Conservation (phyloP, 2,113 vertebrate species). For the Chaetodon trifascialis region DNA sequence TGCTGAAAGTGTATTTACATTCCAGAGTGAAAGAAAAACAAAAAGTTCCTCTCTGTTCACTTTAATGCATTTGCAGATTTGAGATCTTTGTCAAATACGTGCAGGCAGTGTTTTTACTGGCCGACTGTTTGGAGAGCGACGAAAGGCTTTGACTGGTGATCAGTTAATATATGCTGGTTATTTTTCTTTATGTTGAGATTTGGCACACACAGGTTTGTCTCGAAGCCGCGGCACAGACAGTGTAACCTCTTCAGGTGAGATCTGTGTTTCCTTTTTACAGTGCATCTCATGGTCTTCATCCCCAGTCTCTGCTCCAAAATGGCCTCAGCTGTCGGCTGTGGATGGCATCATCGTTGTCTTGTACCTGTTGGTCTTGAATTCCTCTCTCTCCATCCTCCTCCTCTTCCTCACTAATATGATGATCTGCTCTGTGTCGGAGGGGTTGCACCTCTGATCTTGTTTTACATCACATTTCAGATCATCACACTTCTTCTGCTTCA, state of each 20-base stretch:
- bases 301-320: neutral
- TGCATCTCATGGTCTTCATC: neutral
- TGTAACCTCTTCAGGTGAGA: too few relatives aligned
- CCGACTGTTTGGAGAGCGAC: neutral
- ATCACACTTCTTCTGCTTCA: neutral
- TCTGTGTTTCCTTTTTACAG: too few relatives aligned
- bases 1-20: neutral
- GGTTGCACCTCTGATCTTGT: neutral
- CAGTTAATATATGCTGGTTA: neutral
- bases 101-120: neutral
- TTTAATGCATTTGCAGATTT: neutral
- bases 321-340: neutral
- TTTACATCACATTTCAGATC: neutral
- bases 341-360: neutral
- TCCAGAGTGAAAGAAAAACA: neutral
- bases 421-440: constrained; percentile 6
- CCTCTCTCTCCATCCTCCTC: neutral
- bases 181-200: constrained; percentile 6
- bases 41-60: neutral
- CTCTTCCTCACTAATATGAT: neutral
- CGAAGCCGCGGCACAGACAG: too few relatives aligned
- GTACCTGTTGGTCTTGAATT: neutral
- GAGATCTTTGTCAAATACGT: neutral
- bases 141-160: neutral
- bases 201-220: too few relatives aligned